These are phyloP conservation scores for Bambusicola thoracicus DNA, from an alignment of 2,113 vertebrate species.

Conservation along the genomic window DNA sequence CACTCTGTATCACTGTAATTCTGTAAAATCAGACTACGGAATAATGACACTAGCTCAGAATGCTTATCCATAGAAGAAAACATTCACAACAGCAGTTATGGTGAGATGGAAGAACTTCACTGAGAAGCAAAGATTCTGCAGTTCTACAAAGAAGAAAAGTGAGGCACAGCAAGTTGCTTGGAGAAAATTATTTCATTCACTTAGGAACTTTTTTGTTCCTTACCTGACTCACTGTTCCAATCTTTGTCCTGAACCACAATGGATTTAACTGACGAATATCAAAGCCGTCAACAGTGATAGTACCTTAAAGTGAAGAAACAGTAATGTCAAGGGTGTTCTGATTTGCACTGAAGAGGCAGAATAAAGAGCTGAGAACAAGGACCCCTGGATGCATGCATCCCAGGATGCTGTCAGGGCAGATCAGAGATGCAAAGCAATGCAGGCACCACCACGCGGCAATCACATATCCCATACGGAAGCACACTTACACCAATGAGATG, in stretches of 20 bases:
- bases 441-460: background rate
- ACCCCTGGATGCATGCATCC: background rate
- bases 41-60: background rate
- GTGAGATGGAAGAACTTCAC: background rate
- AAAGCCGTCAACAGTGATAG: constrained; percentile 85
- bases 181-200: background rate
- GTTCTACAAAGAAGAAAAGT: background rate
- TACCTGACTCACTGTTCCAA: constrained; percentile 98
- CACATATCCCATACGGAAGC: background rate
- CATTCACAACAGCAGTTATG: background rate
- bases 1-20: background rate
- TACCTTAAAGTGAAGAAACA: constrained; percentile 77
- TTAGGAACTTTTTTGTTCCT: background rate
- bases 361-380: background rate
- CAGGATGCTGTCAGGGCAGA: background rate
- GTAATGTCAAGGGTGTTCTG: background rate
- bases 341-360: background rate
- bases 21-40: background rate
- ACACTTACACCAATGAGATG: rapidly evolving
- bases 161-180: background rate
- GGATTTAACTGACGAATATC: constrained; percentile 91
- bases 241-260: constrained; percentile 89
- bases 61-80: background rate
- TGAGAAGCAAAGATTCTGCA: background rate
- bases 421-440: background rate